Conservation (phyloP, 2,797 vertebrate species). For the Emydoidea blandingii region DNA sequence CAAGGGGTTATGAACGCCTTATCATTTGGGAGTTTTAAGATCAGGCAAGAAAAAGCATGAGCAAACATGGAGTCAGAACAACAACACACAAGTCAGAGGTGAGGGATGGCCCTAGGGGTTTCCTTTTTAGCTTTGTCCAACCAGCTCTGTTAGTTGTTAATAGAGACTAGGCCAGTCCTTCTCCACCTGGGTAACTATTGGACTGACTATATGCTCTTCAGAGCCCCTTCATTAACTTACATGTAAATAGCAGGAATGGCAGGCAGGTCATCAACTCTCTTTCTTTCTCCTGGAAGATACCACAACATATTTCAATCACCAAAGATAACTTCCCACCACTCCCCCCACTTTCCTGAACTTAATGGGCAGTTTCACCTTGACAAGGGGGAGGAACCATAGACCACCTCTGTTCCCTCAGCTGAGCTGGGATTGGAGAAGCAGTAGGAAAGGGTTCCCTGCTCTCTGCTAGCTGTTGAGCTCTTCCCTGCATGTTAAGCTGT, state of each 20-base stretch:
- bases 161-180: not conserved
- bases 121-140: not conserved
- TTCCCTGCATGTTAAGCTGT: not conserved
- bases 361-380: not conserved
- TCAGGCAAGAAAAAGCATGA: not conserved
- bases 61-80: not conserved
- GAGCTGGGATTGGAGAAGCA: not conserved
- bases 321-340: not conserved
- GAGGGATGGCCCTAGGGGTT: not conserved
- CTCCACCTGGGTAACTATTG: accelerated
- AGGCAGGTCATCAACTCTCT: not conserved
- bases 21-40: not conserved
- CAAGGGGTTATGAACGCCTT: not conserved
- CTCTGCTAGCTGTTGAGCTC: not conserved
- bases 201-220: not conserved
- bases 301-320: not conserved
- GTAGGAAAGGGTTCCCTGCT: not conserved
- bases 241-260: not conserved
- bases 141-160: not conserved
- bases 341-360: not conserved
- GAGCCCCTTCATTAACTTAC: too few species aligned
- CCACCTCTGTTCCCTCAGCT: not conserved
- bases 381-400: not conserved
- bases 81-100: not conserved
- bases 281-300: not conserved